These are phyloP conservation scores for Ameiurus melas DNA, from an alignment of 2,113 vertebrate species.

Conservation along the genomic window DNA sequence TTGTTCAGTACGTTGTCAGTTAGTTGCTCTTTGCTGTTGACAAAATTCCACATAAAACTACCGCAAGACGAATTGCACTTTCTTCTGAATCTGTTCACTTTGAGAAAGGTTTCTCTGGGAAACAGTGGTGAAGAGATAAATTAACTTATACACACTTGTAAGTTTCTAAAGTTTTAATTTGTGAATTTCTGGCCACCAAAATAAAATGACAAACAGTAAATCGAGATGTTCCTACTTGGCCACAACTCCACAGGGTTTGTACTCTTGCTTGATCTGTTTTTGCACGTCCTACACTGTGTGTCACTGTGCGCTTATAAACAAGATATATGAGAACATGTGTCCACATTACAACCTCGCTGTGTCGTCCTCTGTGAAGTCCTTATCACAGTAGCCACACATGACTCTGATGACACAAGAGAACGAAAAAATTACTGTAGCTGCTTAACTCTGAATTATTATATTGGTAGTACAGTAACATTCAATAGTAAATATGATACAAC, in stretches of 20 bases:
- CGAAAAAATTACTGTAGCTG: background rate
- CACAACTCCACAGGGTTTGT: conserved; percentile 35
- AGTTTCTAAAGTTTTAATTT: background rate
- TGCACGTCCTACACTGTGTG: conserved; percentile 47
- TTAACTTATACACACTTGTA: background rate
- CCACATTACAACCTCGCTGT: conserved; percentile 50
- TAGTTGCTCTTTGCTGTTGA: conserved; percentile 32
- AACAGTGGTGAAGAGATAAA: background rate
- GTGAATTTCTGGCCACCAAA: background rate
- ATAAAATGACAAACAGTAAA: background rate
- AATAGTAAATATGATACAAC: background rate
- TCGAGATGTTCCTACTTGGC: conserved; percentile 16
- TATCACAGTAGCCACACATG: conserved; percentile 45
- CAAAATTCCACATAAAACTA: conserved; percentile 49
- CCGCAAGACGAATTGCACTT: conserved; percentile 53
- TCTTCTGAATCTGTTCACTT: conserved; percentile 50
- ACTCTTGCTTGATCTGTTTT: conserved; percentile 20
- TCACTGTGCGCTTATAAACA: conserved; percentile 34
- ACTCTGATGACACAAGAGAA: conserved; percentile 31
- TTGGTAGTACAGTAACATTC: background rate
- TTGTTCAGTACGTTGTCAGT: conserved; percentile 39
- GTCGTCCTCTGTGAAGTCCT: conserved; percentile 47
- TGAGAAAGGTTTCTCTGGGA: conserved; percentile 36
- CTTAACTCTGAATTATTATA: background rate
- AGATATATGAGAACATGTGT: conserved; percentile 50